Percentiles rank a stretch among this genome's conserved stretches.
Evolutionary conservation across 2,113 vertebrate genomes (phyloP).

Genomic region (Morone chrysops): DNA sequence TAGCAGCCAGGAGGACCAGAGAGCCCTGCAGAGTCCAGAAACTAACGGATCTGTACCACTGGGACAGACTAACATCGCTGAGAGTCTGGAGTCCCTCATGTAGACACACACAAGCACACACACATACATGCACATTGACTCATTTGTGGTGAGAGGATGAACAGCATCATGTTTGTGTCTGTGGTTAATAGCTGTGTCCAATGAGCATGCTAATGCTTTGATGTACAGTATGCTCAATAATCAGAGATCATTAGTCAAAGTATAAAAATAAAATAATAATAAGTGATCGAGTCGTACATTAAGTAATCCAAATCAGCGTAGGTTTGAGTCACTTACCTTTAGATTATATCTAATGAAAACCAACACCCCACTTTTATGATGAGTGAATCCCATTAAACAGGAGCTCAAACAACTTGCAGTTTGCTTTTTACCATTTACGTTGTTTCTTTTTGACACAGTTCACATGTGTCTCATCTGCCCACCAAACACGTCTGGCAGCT

Average conservation of each 20-base stretch:
- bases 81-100: slow-evolving; percentile 94
- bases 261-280: neutral
- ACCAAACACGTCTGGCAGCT: neutral
- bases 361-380: neutral
- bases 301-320: neutral
- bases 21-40: slow-evolving; percentile 89
- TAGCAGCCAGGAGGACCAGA: slow-evolving; percentile 94
- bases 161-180: neutral
- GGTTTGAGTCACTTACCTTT: neutral
- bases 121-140: neutral
- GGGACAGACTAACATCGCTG: slow-evolving; percentile 87
- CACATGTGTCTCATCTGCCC: neutral
- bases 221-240: neutral
- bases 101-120: slow-evolving; percentile 48
- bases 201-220: slow-evolving; percentile 27
- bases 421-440: too few species aligned
- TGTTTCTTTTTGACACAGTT: too few species aligned
- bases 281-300: neutral
- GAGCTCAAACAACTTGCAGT: neutral
- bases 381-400: neutral
- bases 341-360: neutral
- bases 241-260: neutral
- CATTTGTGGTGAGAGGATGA: neutral
- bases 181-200: neutral
- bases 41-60: slow-evolving; percentile 91